Conservation (phyloP, 2,797 vertebrate genomes). For the Lepus townsendii region DNA sequence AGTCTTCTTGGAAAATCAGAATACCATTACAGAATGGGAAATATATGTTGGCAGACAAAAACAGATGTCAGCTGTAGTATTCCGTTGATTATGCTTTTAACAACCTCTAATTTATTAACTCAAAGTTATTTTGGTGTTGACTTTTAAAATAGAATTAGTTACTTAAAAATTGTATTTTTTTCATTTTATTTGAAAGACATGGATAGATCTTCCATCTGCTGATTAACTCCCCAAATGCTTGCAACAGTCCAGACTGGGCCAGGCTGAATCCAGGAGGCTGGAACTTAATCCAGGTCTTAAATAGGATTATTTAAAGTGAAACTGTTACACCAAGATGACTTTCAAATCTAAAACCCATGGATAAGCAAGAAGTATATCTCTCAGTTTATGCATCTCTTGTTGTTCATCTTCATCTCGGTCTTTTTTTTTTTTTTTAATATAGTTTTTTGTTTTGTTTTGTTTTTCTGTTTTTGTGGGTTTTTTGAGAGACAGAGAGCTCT, state of each 20-base stretch:
- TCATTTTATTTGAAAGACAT: too few species aligned
- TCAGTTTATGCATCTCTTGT: background rate
- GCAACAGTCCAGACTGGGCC: too few species aligned
- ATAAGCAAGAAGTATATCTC: background rate
- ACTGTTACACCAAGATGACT: background rate
- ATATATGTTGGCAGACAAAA: constrained; percentile 7
- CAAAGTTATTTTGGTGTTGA: too few species aligned
- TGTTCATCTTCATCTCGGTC: background rate
- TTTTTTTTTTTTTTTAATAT: too few species aligned
- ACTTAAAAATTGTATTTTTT: too few species aligned
- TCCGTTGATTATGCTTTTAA: constrained; percentile 40
- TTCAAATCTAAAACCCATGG: background rate
- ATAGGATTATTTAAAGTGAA: constrained; percentile 56
- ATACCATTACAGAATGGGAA: background rate
- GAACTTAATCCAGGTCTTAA: background rate
- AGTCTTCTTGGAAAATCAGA: background rate
- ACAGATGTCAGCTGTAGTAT: background rate
- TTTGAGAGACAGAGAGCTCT: too few species aligned
- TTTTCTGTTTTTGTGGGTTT: too few species aligned
- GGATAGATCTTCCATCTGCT: too few species aligned
- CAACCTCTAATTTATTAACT: constrained; percentile 10
- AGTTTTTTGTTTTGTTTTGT: too few species aligned
- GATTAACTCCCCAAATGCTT: too few species aligned
- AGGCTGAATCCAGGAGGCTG: too few species aligned
- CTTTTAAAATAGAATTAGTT: too few species aligned